Conservation (phyloP, 2,888 invertebrate genomes). For the Euzetes globulus region DNA sequence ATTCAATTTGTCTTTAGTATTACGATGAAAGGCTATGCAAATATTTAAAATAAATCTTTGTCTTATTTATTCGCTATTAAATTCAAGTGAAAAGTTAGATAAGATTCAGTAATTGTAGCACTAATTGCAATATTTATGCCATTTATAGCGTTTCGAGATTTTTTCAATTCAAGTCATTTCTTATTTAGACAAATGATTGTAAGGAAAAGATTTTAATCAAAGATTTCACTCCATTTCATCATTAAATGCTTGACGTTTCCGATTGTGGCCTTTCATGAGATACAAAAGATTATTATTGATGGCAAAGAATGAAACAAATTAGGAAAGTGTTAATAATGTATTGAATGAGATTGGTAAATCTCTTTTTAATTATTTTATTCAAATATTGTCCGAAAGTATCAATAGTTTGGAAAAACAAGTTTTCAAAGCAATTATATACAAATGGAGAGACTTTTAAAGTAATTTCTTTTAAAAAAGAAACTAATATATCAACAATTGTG, state of each 20-base stretch:
- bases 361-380: neutral
- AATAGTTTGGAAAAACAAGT: slow-evolving; percentile 8
- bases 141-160: no score
- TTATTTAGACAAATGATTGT: no score
- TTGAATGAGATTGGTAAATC: no score
- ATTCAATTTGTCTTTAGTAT: no score
- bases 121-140: no score
- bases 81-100: no score
- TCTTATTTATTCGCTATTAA: no score
- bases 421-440: neutral
- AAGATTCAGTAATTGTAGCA: no score
- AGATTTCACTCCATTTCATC: neutral
- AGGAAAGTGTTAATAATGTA: slow-evolving; percentile 6
- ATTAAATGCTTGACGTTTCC: slow-evolving; percentile 1
- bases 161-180: no score
- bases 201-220: no score
- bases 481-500: slow-evolving; percentile 25
- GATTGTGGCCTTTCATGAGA: slow-evolving; percentile 8
- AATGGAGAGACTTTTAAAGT: neutral
- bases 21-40: no score
- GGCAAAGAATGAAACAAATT: slow-evolving; percentile 11
- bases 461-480: neutral
- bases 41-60: no score
- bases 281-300: neutral
- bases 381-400: neutral